Percentiles rank a stretch among this genome's conserved stretches.
These are phyloP conservation scores for Coranthus polyacanthus DNA, from an alignment of 2,797 vertebrate genomes.

Conservation along the genomic window DNA sequence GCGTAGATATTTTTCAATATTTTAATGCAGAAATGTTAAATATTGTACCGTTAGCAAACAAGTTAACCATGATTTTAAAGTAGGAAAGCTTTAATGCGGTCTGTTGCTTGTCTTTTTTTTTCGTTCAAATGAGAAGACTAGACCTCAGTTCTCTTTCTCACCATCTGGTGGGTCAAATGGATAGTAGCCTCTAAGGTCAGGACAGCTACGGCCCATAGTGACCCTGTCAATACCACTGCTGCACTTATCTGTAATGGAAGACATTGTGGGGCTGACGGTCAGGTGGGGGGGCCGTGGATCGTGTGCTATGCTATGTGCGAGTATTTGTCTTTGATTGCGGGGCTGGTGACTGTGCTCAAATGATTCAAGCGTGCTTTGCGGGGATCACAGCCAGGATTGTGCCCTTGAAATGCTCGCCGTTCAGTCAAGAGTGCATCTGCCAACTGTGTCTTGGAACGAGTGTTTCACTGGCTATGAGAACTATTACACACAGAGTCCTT, in stretches of 20 bases:
- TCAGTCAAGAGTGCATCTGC: conserved; percentile 54
- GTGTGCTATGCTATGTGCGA: conserved; percentile 9
- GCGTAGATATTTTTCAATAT: no score
- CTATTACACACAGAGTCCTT: conserved; percentile 58
- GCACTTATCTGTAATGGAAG: conserved; percentile 79
- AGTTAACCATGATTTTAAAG: background rate
- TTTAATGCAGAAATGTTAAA: no score
- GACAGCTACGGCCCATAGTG: conserved; percentile 42
- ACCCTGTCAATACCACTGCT: conserved; percentile 68
- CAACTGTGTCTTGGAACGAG: conserved; percentile 37
- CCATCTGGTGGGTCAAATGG: conserved; percentile 69
- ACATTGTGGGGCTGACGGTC: conserved; percentile 50
- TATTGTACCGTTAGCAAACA: background rate
- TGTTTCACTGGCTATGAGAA: conserved; percentile 51
- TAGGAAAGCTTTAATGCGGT: background rate
- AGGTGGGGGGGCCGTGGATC: conserved; percentile 14
- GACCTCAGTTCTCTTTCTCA: conserved; percentile 7
- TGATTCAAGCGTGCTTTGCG: conserved; percentile 38
- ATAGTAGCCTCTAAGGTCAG: conserved; percentile 63
- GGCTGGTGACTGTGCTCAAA: conserved; percentile 31
- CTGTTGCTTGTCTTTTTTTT: background rate
- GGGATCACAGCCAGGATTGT: conserved; percentile 33
- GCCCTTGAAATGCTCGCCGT: conserved; percentile 64
- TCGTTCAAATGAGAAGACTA: background rate
- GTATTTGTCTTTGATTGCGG: conserved; percentile 40